phyloP scores from a whole-genome alignment of 2,113 vertebrate genomes.

The Dendrocopos noguchii region DNA sequence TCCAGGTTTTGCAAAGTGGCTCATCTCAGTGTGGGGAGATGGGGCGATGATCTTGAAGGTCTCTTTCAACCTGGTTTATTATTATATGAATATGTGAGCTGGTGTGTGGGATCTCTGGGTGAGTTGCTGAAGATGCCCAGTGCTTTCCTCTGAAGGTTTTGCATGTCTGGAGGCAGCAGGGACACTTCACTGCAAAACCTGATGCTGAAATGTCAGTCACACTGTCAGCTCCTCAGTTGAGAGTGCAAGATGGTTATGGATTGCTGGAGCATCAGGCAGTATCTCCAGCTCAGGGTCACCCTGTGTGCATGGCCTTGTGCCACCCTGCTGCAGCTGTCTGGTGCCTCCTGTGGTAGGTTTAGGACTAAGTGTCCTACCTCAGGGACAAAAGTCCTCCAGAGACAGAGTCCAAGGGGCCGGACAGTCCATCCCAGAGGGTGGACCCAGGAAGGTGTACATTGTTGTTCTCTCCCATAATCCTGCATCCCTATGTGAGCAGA shows the following conservation, averaged over 20 bases:
- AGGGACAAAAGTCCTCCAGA: no score
- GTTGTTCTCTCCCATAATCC: no score
- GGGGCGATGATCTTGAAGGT: not conserved
- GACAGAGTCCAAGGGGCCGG: no score
- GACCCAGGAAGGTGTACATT: no score
- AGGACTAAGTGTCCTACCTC: no score
- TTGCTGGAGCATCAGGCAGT: not conserved
- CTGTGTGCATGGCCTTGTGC: accelerated
- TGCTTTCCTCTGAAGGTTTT: not conserved
- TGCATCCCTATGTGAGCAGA: no score
- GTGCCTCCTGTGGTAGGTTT: not conserved
- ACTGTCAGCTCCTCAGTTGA: not conserved
- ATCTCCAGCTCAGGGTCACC: not conserved
- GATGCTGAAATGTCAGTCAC: not conserved
- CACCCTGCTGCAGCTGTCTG: not conserved
- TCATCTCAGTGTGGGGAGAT: not conserved
- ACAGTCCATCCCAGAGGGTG: no score
- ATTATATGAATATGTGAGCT: no score
- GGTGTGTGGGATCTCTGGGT: not conserved
- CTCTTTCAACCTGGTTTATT: no score
- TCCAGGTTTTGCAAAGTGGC: not conserved
- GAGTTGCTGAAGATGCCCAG: not conserved
- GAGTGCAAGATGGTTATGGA: not conserved
- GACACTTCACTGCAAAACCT: not conserved
- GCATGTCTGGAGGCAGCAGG: not conserved